Percentiles rank a stretch among this genome's conserved stretches.
phyloP scores from a whole-genome alignment of 2,797 vertebrate genomes.

The Syngnathus acus region DNA sequence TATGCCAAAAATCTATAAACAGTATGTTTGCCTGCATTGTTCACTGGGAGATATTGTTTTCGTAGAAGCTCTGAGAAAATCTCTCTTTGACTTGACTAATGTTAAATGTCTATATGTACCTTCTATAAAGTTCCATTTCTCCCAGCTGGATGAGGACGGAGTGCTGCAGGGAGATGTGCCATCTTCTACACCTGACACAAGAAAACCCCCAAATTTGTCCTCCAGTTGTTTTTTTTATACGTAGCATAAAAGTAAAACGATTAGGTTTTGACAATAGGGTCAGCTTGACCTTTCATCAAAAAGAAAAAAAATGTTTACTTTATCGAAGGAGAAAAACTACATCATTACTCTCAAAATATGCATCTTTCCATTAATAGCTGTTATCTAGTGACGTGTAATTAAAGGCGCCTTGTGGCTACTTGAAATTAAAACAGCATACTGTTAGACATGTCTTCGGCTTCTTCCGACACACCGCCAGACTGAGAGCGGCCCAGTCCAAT shows the following conservation, averaged over 20 bases:
- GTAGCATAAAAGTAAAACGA: background rate
- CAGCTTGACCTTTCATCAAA: background rate
- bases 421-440: constrained; percentile 60
- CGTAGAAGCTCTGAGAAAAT: background rate
- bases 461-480: constrained; percentile 66
- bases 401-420: background rate
- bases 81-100: background rate
- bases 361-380: background rate
- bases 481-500: constrained; percentile 71
- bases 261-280: background rate
- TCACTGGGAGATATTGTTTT: background rate
- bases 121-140: constrained; percentile 68
- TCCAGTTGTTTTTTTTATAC: background rate
- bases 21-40: too few species aligned
- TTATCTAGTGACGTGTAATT: background rate
- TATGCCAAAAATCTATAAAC: too few species aligned
- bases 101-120: constrained; percentile 51
- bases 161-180: constrained; percentile 62
- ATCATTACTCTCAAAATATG: background rate
- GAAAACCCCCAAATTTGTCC: background rate
- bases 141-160: constrained; percentile 55
- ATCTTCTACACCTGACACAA: constrained; percentile 65
- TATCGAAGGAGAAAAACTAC: too few species aligned
- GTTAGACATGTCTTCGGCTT: constrained; percentile 51
- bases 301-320: background rate